phyloP scores from a whole-genome alignment of 2,797 vertebrate genomes.

The Buphagus erythrorhynchus region DNA sequence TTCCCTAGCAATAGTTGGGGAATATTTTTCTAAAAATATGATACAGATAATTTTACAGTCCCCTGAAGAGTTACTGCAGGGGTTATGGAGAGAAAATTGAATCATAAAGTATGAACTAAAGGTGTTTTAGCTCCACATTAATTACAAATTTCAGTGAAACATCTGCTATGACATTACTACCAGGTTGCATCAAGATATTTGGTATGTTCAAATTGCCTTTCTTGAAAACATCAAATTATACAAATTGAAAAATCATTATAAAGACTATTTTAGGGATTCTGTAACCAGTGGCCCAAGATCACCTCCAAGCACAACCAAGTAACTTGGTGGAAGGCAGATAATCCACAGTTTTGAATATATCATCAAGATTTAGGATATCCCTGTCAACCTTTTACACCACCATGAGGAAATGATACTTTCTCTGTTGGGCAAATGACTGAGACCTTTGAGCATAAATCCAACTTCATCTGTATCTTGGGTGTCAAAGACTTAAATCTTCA shows the following conservation, averaged over 20 bases:
- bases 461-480: neutral
- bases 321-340: neutral
- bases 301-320: neutral
- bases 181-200: neutral
- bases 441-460: neutral
- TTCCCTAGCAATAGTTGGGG: neutral
- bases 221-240: neutral
- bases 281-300: neutral
- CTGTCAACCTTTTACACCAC: neutral
- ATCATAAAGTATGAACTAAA: neutral
- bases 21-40: conserved; percentile 33
- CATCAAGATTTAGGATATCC: neutral
- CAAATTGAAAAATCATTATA: neutral
- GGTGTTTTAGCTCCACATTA: neutral
- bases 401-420: neutral
- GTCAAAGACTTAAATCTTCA: neutral
- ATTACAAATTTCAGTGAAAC: neutral
- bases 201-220: neutral
- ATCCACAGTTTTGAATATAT: neutral
- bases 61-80: neutral
- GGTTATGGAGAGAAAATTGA: neutral
- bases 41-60: neutral
- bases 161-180: neutral
- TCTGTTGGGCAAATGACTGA: neutral
- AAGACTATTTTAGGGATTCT: neutral